These are phyloP conservation scores for Dicyrtomina minuta DNA, from an alignment of 2,888 invertebrate genomes.

Conservation along the genomic window DNA sequence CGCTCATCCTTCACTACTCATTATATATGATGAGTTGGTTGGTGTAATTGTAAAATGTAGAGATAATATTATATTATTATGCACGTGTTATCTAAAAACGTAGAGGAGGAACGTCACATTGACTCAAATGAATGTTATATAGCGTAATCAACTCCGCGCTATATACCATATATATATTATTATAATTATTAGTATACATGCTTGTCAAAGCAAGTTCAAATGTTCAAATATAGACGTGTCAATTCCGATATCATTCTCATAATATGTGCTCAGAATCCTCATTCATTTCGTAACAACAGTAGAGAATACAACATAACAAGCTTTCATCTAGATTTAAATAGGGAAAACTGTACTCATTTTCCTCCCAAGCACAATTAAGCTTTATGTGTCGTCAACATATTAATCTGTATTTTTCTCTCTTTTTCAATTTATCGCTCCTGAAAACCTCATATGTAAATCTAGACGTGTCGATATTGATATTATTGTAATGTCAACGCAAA, in stretches of 20 bases:
- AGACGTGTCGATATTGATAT: too few relatives aligned
- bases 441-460: too few relatives aligned
- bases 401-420: too few relatives aligned
- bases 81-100: constrained; percentile 1
- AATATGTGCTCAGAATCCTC: constrained; percentile 14
- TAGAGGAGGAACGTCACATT: not conserved
- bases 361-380: too few relatives aligned
- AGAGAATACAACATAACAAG: not conserved
- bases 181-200: not conserved
- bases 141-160: too few relatives aligned
- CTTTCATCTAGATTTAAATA: too few relatives aligned
- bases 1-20: too few relatives aligned
- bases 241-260: constrained; percentile 23
- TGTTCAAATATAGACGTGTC: constrained; percentile 2
- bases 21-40: too few relatives aligned
- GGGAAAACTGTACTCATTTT: too few relatives aligned
- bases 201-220: constrained; percentile 24
- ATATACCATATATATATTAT: not conserved
- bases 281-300: constrained; percentile 17
- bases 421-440: too few relatives aligned
- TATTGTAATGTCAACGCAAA: too few relatives aligned
- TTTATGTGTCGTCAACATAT: too few relatives aligned
- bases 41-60: not conserved
- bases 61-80: not conserved
- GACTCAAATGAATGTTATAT: not conserved